phyloP scores from a whole-genome alignment of 2,888 invertebrate species.

The Rhabditophanes sp. region DNA sequence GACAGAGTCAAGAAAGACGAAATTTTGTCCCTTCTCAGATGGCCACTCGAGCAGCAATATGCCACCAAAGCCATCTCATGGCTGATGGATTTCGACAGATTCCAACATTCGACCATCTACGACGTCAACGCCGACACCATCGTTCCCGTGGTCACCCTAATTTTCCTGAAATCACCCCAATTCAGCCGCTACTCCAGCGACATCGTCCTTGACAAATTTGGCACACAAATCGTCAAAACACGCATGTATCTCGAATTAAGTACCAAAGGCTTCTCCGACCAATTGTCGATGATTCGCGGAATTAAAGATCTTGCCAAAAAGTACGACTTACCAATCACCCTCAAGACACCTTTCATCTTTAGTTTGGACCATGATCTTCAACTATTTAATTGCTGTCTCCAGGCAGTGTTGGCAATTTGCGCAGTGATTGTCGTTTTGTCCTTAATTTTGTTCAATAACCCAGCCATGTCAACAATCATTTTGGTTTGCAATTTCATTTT shows the following conservation, averaged over 20 bases:
- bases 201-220: constrained; percentile 17
- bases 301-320: constrained; percentile 4
- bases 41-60: constrained; percentile 12
- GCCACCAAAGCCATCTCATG: constrained; percentile 35
- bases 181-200: constrained; percentile 32
- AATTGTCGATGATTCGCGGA: constrained; percentile 1
- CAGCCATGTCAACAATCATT: constrained; percentile 9
- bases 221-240: constrained; percentile 19
- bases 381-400: too few species aligned
- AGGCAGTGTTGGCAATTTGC: too few species aligned
- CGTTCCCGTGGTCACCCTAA: constrained; percentile 39
- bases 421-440: constrained; percentile 4
- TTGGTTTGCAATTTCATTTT: constrained; percentile 13
- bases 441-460: constrained; percentile 13
- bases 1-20: constrained; percentile 10
- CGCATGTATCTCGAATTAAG: constrained; percentile 39
- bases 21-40: constrained; percentile 7
- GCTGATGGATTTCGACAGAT: constrained; percentile 38
- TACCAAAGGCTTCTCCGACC: constrained; percentile 30
- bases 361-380: constrained; percentile 36
- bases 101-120: constrained; percentile 36
- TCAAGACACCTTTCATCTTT: constrained; percentile 32
- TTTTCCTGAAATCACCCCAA: constrained; percentile 31
- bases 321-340: constrained; percentile 24
- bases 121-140: constrained; percentile 41